Evolutionary conservation across 1,140 invertebrate species (phyloP).

Genomic region (Drosophila takahashii): DNA sequence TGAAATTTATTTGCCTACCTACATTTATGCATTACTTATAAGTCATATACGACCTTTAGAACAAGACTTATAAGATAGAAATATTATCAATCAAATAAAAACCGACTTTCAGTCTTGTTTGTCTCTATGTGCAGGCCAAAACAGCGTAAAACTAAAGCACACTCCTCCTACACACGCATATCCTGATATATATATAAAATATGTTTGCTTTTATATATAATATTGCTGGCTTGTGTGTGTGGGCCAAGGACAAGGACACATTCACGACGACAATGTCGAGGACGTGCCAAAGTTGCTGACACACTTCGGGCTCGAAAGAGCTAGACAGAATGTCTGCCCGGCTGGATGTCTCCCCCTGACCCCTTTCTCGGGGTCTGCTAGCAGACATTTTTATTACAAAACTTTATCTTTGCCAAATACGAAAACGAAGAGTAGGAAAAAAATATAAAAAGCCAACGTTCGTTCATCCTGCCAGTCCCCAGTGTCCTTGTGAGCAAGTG

Average conservation of each 20-base stretch:
- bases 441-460: slow-evolving; percentile 58
- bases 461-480: slow-evolving; percentile 8
- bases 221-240: slow-evolving; percentile 57
- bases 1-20: too few species aligned
- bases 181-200: slow-evolving; percentile 41
- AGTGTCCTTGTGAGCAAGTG: slow-evolving; percentile 8
- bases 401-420: slow-evolving; percentile 83
- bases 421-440: slow-evolving; percentile 41
- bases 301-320: slow-evolving; percentile 73
- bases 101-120: slow-evolving; percentile 41
- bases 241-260: slow-evolving; percentile 78
- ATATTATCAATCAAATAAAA: not conserved
- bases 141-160: slow-evolving; percentile 69
- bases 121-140: slow-evolving; percentile 43
- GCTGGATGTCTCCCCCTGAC: slow-evolving; percentile 45
- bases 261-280: slow-evolving; percentile 67
- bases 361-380: slow-evolving; percentile 45
- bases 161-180: slow-evolving; percentile 12
- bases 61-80: not conserved
- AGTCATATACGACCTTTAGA: not conserved
- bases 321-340: slow-evolving; percentile 76
- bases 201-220: slow-evolving; percentile 57
- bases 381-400: slow-evolving; percentile 83
- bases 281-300: slow-evolving; percentile 77
- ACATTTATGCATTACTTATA: too few species aligned